Evolutionary conservation across 2,888 invertebrate species (phyloP).

Genomic region (Drosophila fungiperda): DNA sequence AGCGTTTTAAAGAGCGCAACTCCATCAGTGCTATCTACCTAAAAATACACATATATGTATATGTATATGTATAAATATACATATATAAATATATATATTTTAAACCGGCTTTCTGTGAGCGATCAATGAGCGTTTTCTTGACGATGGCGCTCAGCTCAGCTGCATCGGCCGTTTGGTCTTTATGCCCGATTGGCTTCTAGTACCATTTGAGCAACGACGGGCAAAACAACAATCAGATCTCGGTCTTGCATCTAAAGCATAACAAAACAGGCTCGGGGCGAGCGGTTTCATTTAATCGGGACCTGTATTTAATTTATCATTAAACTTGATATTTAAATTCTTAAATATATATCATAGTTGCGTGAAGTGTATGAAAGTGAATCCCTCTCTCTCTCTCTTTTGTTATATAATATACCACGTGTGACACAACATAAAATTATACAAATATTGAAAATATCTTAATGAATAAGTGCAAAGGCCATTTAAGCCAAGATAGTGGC

Average conservation of each 20-base stretch:
- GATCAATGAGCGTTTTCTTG: constrained; percentile 38
- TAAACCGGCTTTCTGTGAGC: constrained; percentile 64
- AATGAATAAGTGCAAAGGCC: constrained; percentile 4
- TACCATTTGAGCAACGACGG: constrained; percentile 79
- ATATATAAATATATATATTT: background rate
- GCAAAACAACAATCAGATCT: constrained; percentile 74
- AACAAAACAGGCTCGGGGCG: constrained; percentile 44
- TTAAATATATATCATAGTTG: constrained; percentile 12
- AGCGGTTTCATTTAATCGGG: constrained; percentile 43
- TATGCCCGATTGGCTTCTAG: constrained; percentile 83
- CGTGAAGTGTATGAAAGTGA: constrained; percentile 35
- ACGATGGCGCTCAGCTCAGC: constrained; percentile 45
- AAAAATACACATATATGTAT: background rate
- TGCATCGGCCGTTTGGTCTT: constrained; percentile 64
- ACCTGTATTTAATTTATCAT: constrained; percentile 38
- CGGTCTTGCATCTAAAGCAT: constrained; percentile 32
- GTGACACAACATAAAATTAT: background rate
- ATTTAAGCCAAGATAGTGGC: constrained; percentile 4
- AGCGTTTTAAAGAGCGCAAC: constrained; percentile 31
- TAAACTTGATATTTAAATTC: constrained; percentile 23
- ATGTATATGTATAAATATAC: background rate
- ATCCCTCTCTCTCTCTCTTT: background rate
- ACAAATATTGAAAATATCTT: constrained; percentile 9
- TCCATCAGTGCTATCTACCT: background rate
- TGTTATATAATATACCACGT: background rate